These are phyloP conservation scores for Leuciscus waleckii DNA, from an alignment of 2,797 vertebrate species.

Conservation along the genomic window DNA sequence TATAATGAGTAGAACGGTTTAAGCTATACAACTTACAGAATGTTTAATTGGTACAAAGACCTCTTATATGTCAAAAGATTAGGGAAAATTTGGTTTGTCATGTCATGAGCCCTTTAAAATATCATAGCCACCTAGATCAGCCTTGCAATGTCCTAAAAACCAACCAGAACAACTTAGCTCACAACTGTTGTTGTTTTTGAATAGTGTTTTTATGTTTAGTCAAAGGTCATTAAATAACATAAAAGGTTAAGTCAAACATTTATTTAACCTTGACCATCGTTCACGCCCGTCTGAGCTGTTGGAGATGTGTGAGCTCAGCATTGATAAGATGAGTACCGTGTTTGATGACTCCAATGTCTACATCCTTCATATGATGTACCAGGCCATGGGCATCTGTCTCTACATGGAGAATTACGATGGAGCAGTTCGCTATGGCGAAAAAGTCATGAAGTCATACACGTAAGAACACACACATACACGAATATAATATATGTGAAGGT, in stretches of 20 bases:
- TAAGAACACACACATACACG: slow-evolving; percentile 63
- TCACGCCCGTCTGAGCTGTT: slow-evolving; percentile 89
- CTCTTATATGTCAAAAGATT: too few species aligned
- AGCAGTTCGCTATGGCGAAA: slow-evolving; percentile 89
- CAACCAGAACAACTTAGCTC: too few species aligned
- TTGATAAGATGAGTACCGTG: slow-evolving; percentile 90
- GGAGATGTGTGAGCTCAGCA: slow-evolving; percentile 93
- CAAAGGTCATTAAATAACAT: not conserved
- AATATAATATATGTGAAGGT: not conserved
- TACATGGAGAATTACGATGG: slow-evolving; percentile 80
- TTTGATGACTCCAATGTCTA: slow-evolving; percentile 93
- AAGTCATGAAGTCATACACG: slow-evolving; percentile 91
- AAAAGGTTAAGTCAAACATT: not conserved
- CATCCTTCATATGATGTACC: slow-evolving; percentile 98
- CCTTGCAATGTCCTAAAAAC: not conserved
- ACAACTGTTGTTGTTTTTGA: not conserved
- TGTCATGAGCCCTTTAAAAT: too few species aligned
- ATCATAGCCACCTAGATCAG: not conserved
- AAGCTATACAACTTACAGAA: too few species aligned
- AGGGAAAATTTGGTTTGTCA: too few species aligned
- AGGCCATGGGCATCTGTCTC: slow-evolving; percentile 96
- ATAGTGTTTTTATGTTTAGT: not conserved
- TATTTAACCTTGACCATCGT: slow-evolving; percentile 80
- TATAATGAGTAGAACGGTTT: too few species aligned
- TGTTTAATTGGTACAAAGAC: too few species aligned